These are phyloP conservation scores for Pangasius krempfi DNA, from an alignment of 2,797 vertebrate species.

Conservation along the genomic window DNA sequence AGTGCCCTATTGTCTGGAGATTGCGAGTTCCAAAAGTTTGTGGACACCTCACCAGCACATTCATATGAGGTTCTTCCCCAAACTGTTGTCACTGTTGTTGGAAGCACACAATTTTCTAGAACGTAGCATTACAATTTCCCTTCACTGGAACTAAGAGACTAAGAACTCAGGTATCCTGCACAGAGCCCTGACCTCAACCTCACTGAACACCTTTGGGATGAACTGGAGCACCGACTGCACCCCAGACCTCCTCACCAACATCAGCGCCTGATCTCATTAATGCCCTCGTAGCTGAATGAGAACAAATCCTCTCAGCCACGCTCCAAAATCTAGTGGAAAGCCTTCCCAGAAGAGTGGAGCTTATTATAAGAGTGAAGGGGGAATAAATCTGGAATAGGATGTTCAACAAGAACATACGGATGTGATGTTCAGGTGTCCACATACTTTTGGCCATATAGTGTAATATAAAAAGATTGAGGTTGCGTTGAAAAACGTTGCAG, in stretches of 20 bases:
- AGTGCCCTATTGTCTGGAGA: not conserved
- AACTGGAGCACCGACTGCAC: too few species aligned
- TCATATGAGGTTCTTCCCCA: not conserved
- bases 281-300: not conserved
- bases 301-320: not conserved
- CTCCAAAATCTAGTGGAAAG: not conserved
- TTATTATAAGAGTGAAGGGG: not conserved
- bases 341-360: not conserved
- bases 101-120: not conserved
- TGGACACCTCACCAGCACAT: not conserved
- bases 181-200: not conserved
- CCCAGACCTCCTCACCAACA: too few species aligned
- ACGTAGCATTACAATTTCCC: not conserved
- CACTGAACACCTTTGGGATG: too few species aligned
- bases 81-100: not conserved
- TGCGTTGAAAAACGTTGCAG: not conserved
- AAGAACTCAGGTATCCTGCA: too few species aligned
- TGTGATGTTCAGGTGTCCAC: not conserved
- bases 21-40: not conserved
- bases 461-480: not conserved
- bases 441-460: not conserved
- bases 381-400: not conserved
- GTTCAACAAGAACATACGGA: not conserved
- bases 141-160: not conserved
- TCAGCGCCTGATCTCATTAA: too few species aligned